phyloP scores from a whole-genome alignment of 2,113 vertebrate genomes.

The Pheucticus melanocephalus region DNA sequence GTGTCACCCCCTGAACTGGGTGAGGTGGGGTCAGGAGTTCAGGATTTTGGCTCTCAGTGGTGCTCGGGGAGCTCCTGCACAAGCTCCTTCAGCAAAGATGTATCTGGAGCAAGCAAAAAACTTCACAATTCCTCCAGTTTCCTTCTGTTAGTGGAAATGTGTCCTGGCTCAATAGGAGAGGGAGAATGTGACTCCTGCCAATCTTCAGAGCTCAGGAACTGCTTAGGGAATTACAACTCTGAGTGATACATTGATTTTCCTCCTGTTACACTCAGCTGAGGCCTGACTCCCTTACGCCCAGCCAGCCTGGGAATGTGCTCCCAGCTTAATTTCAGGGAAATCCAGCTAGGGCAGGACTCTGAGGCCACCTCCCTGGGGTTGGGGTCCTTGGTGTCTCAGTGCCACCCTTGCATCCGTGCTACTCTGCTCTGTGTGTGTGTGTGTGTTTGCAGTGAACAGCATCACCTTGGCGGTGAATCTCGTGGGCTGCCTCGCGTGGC shows the following conservation, averaged over 20 bases:
- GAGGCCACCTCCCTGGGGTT: not conserved
- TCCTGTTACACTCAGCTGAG: not conserved
- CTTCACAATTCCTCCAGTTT: not conserved
- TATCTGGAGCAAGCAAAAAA: not conserved
- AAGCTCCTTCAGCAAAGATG: not conserved
- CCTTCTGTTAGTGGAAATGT: not conserved
- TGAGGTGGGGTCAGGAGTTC: fast-evolving
- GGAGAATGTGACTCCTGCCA: not conserved
- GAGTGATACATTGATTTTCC: not conserved
- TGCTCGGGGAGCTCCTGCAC: not conserved
- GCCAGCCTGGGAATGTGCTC: not conserved
- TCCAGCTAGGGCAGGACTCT: not conserved
- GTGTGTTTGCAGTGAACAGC: slow-evolving; percentile 86
- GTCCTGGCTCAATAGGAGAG: fast-evolving
- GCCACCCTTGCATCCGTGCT: not conserved
- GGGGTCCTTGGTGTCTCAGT: not conserved
- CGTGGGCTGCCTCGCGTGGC: slow-evolving; percentile 95
- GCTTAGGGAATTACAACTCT: not conserved
- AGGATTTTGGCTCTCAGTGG: not conserved
- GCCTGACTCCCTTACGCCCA: not conserved
- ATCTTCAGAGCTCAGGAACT: not conserved
- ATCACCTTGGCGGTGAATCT: slow-evolving; percentile 94
- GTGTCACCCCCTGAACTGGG: not conserved
- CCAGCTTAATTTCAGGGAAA: not conserved
- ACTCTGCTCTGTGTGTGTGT: slow-evolving; percentile 60